Evolutionary conservation across 2,888 invertebrate species (phyloP).

Genomic region (Bedellia somnulentella): DNA sequence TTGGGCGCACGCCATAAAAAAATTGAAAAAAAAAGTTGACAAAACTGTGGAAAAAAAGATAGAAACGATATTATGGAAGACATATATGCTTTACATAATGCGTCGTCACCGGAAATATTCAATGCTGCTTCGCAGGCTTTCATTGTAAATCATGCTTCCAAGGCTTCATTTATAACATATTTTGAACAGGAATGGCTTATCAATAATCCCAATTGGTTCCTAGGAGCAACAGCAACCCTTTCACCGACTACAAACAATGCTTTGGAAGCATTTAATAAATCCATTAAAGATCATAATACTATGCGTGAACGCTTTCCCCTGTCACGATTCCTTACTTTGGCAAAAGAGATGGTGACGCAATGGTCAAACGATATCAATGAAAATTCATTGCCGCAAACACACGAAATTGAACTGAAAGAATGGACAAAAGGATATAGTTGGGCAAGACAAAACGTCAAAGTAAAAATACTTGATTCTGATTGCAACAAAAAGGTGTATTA

Average conservation of each 20-base stretch:
- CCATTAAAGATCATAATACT: slow-evolving; percentile 9
- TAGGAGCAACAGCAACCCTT: slow-evolving; percentile 6
- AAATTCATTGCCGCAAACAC: slow-evolving; percentile 1
- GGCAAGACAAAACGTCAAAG: background rate
- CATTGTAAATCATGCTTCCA: slow-evolving; percentile 2
- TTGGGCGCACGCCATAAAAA: slow-evolving; percentile 9
- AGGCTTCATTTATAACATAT: slow-evolving; percentile 6
- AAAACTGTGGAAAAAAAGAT: background rate
- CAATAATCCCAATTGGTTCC: slow-evolving; percentile 9
- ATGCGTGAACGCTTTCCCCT: slow-evolving; percentile 10
- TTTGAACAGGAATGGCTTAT: slow-evolving; percentile 9
- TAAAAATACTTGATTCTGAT: background rate
- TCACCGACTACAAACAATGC: slow-evolving; percentile 12
- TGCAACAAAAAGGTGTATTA: background rate
- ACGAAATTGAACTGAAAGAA: slow-evolving; percentile 7
- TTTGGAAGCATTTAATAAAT: slow-evolving; percentile 9
- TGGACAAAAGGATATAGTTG: slow-evolving; percentile 8
- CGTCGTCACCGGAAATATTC: background rate
- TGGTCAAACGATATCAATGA: slow-evolving; percentile 8
- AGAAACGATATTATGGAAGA: slow-evolving; percentile 5
- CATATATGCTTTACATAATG: slow-evolving; percentile 1
- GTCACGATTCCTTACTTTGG: slow-evolving; percentile 10
- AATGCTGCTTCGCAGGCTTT: slow-evolving; percentile 1
- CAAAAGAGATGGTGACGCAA: slow-evolving; percentile 9
- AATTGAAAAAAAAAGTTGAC: slow-evolving; percentile 4